These are phyloP conservation scores for Yoshiicerus persimilis DNA, from an alignment of 1,140 invertebrate species.

Conservation along the genomic window DNA sequence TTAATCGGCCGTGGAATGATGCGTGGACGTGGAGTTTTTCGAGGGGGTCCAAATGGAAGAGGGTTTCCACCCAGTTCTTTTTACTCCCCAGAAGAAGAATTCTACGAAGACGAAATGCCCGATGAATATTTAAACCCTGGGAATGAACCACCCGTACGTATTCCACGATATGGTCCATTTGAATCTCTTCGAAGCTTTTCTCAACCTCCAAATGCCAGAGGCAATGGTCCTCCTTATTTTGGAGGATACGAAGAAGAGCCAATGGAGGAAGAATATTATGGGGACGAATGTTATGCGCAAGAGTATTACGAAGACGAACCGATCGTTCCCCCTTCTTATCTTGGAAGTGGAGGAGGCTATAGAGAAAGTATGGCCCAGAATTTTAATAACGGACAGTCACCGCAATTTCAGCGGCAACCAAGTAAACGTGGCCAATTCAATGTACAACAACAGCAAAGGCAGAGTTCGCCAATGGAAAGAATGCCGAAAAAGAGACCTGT, in stretches of 20 bases:
- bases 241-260: not conserved
- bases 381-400: not conserved
- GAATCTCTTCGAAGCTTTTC: not conserved
- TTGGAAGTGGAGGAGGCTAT: not conserved
- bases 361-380: not conserved
- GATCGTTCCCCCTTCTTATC: not conserved
- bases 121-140: not conserved
- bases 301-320: not conserved
- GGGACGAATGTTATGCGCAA: not conserved
- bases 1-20: not conserved
- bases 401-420: not conserved
- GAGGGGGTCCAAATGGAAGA: not conserved
- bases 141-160: not conserved
- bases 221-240: not conserved
- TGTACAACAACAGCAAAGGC: not conserved
- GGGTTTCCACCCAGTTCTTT: not conserved
- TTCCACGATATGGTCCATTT: not conserved
- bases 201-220: not conserved
- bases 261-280: conserved; percentile 2
- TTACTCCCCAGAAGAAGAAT: not conserved
- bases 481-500: not conserved
- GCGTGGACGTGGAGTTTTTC: not conserved
- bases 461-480: not conserved
- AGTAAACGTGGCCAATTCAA: not conserved
- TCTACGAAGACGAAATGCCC: conserved; percentile 2